phyloP scores from a whole-genome alignment of 2,888 invertebrate genomes.

The Zele albiditarsus region DNA sequence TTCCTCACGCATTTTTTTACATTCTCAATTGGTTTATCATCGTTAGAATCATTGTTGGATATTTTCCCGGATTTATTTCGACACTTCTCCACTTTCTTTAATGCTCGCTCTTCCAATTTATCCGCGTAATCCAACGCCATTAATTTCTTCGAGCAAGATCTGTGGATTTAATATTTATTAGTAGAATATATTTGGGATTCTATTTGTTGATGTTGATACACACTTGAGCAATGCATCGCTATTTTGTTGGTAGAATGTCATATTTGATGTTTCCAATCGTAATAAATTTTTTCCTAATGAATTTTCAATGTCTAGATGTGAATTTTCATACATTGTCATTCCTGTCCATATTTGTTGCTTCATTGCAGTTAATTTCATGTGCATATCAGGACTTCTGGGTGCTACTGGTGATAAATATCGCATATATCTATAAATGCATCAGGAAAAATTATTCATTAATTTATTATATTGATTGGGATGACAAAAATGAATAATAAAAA shows the following conservation, averaged over 20 bases:
- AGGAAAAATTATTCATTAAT: background rate
- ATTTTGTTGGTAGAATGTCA: conserved; percentile 76
- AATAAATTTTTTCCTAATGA: conserved; percentile 73
- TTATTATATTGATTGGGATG: background rate
- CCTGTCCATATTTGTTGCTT: conserved; percentile 87
- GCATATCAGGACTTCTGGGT: conserved; percentile 74
- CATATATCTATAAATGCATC: conserved; percentile 53
- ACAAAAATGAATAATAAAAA: background rate
- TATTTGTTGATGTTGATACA: conserved; percentile 45
- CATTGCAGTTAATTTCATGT: conserved; percentile 80
- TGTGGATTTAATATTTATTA: conserved; percentile 58
- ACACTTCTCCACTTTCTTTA: conserved; percentile 55
- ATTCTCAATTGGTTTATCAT: conserved; percentile 56
- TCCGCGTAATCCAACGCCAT: conserved; percentile 64
- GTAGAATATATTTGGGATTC: background rate
- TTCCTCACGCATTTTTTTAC: conserved; percentile 61
- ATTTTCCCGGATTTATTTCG: conserved; percentile 52
- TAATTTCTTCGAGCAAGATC: conserved; percentile 81
- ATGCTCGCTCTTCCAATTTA: conserved; percentile 52
- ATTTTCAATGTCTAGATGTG: conserved; percentile 39
- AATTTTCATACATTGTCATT: conserved; percentile 71
- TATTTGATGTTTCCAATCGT: conserved; percentile 80
- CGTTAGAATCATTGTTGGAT: conserved; percentile 51
- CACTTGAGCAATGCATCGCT: conserved; percentile 78
- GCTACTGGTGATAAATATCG: conserved; percentile 60